phyloP scores from a whole-genome alignment of 2,888 invertebrate species.

The Julus scandinavius region DNA sequence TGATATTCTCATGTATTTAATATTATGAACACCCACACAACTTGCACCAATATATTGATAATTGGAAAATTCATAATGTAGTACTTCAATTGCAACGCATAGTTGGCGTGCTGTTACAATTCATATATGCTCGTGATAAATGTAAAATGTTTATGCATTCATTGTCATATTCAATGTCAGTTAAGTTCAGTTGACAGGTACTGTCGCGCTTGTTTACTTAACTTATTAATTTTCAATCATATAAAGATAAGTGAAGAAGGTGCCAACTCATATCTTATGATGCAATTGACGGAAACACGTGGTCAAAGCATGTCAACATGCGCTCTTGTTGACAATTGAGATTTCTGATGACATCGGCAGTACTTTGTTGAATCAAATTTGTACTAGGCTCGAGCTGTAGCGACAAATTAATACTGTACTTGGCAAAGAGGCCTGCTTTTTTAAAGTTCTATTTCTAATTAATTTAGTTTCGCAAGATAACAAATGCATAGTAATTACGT shows the following conservation, averaged over 20 bases:
- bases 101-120: background rate
- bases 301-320: background rate
- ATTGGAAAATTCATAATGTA: background rate
- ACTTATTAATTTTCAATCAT: conserved; percentile 2
- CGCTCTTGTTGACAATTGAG: background rate
- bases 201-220: background rate
- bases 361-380: background rate
- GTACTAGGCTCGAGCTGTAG: conserved; percentile 7
- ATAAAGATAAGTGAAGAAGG: background rate
- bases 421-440: too few species aligned
- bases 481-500: background rate
- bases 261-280: background rate
- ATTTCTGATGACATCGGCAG: background rate
- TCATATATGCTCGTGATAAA: conserved; percentile 1
- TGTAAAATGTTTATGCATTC: background rate
- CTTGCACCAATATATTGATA: background rate
- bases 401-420: background rate
- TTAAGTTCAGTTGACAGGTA: background rate
- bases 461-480: background rate
- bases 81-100: background rate
- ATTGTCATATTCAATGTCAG: background rate
- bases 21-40: background rate
- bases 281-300: background rate
- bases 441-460: too few species aligned
- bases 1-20: background rate